Conservation (phyloP, 2,888 invertebrate species). For the Lasioglossum villosulum region DNA sequence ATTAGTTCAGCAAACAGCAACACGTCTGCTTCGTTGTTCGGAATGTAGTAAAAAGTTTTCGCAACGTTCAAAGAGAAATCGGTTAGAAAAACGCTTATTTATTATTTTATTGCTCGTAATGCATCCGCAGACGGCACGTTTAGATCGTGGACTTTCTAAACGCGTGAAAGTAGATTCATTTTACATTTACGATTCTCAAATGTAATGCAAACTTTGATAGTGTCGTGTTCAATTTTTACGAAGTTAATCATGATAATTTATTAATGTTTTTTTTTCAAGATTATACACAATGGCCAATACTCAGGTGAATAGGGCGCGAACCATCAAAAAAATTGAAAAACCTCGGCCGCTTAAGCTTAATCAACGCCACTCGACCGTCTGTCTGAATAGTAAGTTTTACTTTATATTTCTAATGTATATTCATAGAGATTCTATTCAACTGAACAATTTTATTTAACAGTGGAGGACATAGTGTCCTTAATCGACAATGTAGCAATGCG, state of each 20-base stretch:
- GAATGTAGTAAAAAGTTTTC: neutral
- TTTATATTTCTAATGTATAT: neutral
- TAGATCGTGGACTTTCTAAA: constrained; percentile 13
- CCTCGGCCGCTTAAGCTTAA: constrained; percentile 89
- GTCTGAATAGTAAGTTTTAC: constrained; percentile 78
- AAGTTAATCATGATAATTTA: neutral
- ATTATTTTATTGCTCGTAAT: neutral
- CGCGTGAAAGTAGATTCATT: constrained; percentile 17
- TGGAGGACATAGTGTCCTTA: constrained; percentile 92
- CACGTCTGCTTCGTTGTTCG: neutral
- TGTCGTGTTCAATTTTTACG: neutral
- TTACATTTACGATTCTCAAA: neutral
- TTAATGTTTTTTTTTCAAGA: constrained; percentile 40
- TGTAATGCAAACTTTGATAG: neutral
- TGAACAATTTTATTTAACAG: constrained; percentile 61
- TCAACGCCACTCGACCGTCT: constrained; percentile 81
- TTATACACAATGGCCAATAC: constrained; percentile 79
- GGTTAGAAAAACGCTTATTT: constrained; percentile 12
- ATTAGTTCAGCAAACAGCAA: constrained; percentile 9
- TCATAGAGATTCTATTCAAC: constrained; percentile 18
- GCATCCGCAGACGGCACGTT: neutral
- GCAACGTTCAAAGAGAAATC: constrained; percentile 12
- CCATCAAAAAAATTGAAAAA: constrained; percentile 90
- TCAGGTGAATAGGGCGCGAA: constrained; percentile 84
- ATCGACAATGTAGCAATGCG: constrained; percentile 93